Base-by-base conservation (phyloP, 2,888 invertebrate species). In the Tricholauxania praeusta region DNA sequence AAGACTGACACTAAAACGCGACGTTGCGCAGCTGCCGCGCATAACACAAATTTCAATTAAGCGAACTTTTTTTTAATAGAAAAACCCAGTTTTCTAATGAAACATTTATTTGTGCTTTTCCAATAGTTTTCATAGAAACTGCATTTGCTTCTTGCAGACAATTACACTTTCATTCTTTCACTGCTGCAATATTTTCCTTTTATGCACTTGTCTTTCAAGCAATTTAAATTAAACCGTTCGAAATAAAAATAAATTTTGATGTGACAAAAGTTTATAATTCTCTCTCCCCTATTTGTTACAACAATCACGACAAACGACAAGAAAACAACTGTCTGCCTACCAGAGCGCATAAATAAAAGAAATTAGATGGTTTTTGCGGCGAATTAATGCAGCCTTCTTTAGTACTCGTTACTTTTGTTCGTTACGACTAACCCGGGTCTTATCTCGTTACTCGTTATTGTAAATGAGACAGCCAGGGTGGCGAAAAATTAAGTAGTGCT, bases 191-290 rank as follows among this genome's bases (percentile, higher is more conserved):
- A 64, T 71, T 69, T 69, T 52, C 22, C 22, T 65, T 62, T 53
- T 48, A 19, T 63, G 53, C 49, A 52, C 57, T 69, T 65, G 69
- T 51, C 28, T 62, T 49, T n/a, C 0, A 62, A 74, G 72, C 75
- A 72, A 69, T 74, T 73, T 77, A 72, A 77, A 75, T 75, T 75
- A 64, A 74, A 39, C 39, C 39, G 39, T 39, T 39, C 10, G 4
- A 39, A 39, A 39, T 39, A 39, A 10, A 10, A 39, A 39, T 10
- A 39, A 39, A 10, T 39, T 28, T 28, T 28, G 28, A 28, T 28
- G 28, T 4, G 4, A 28, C 28, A 28, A 28, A 28, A 28, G 28
- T 48, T 10, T n/a, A 14, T 62, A 19, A 32, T 55, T 55, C 47
- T 66, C n/a, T n/a, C 53, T 17, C 17, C 4, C 28, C 53, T 67